Base-by-base conservation (phyloP, 2,888 invertebrate species). In the Hirtodrosophila cameraria region DNA sequence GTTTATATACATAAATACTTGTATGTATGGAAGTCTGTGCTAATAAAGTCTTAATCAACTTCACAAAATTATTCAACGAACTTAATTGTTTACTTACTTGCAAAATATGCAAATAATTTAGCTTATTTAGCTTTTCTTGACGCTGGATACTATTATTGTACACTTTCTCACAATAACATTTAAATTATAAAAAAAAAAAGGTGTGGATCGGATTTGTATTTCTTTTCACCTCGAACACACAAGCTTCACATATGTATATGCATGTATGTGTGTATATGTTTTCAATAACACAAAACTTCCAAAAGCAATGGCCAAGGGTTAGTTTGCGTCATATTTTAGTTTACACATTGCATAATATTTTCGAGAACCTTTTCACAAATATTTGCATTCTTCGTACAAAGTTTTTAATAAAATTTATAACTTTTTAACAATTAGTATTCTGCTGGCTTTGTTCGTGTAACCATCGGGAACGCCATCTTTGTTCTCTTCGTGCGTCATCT, bases 401-500 rank as follows among this genome's bases (percentile, higher is more conserved):
- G 60, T 55, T 63, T 57, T 54, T 36, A 33, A 41, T 60, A 49
- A 57, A 59, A 57, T 49, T 76, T 49, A 73, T 48, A 52, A 74
- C 45, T 45, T 45, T 62, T 62, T 57, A 57, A 74, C 41, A 57
- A 63, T 67, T 72, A 72, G 42, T 63, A 72, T 63, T 71, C 67
- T 70, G 46, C 48, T 72, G 52, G 67, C 74, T 76, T 74, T 68
- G 73, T 75, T 75, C 74, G 74, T 75, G 67, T 55, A 55, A 58
- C 62, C 74, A 58, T 76, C 77, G 76, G 53, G 57, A 64, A 72
- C 74, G 74, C 74, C 74, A 75, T 75, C 76, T 75, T 75, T 72
- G 76, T 76, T 75, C 74, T 75, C 62, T 76, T 76, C 74, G 74
- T 75, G 74, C 72, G 74, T 75, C 76, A 76, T 62, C 54, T 31